Conservation (phyloP, 2,113 vertebrate genomes). For the Limnothrissa miodon region DNA sequence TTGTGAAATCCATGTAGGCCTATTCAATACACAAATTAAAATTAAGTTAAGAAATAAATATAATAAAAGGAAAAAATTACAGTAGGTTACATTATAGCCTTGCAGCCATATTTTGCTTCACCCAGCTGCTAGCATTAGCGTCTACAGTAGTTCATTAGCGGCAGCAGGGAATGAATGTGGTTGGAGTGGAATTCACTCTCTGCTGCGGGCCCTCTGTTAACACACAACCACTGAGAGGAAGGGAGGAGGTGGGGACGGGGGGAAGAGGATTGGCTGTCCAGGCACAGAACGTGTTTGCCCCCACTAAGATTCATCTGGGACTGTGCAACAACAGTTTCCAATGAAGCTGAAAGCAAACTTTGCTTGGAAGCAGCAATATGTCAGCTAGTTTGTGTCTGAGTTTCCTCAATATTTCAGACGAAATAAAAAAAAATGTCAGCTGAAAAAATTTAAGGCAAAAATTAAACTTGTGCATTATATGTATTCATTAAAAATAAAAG, state of each 20-base stretch:
- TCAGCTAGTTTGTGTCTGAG: not conserved
- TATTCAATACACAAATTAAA: too few species aligned
- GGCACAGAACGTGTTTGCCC: not conserved
- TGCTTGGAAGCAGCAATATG: not conserved
- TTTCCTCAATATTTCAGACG: too few species aligned
- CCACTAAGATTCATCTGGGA: not conserved
- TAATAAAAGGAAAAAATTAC: too few species aligned
- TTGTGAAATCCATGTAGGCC: too few species aligned
- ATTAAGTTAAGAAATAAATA: too few species aligned
- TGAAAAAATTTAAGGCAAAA: too few species aligned
- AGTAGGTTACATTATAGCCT: too few species aligned
- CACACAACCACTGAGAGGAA: not conserved
- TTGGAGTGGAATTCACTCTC: constrained; percentile 52
- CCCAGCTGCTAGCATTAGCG: constrained; percentile 47
- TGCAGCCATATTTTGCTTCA: constrained; percentile 22
- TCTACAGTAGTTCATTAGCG: constrained; percentile 57
- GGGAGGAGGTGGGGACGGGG: constrained; percentile 18
- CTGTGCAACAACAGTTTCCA: not conserved
- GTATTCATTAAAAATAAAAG: too few species aligned
- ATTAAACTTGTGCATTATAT: too few species aligned
- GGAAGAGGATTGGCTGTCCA: constrained; percentile 44
- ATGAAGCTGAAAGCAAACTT: not conserved
- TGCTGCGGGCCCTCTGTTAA: constrained; percentile 40
- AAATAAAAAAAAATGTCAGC: too few species aligned
- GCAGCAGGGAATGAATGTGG: constrained; percentile 53